Evolutionary conservation across 2,888 invertebrate genomes (phyloP).

Genomic region (Thysanoteuthis rhombus): DNA sequence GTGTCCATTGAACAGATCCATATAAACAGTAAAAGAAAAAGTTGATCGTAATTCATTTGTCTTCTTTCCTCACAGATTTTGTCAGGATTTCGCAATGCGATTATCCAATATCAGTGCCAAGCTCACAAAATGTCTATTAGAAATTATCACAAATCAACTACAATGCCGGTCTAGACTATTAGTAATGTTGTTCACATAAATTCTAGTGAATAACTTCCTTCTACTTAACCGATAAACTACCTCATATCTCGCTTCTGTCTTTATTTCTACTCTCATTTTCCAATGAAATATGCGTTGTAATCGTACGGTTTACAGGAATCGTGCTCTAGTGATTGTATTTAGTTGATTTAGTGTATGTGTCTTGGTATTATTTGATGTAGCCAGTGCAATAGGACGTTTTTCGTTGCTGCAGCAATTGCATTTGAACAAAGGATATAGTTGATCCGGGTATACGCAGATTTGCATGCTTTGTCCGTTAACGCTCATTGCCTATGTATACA

Average conservation of each 20-base stretch:
- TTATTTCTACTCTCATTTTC: neutral
- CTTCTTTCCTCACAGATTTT: neutral
- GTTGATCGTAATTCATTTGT: neutral
- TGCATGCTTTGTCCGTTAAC: neutral
- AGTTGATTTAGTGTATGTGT: neutral
- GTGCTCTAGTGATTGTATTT: neutral
- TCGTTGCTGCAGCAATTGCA: neutral
- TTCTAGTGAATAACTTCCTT: neutral
- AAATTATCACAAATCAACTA: neutral
- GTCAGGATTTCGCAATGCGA: neutral
- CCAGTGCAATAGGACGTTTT: neutral
- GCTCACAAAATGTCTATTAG: neutral
- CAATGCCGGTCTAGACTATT: neutral
- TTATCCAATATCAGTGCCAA: neutral
- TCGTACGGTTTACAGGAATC: neutral
- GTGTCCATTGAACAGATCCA: neutral
- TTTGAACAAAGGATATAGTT: neutral
- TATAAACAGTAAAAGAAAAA: neutral
- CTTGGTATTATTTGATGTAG: neutral
- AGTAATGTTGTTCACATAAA: neutral
- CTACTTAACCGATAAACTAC: too few relatives aligned
- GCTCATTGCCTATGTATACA: neutral
- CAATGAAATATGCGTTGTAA: neutral
- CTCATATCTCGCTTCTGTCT: neutral
- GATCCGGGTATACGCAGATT: neutral